A percentile compares a stretch with the other conserved stretches of the same genome.
phyloP scores from a whole-genome alignment of 1,140 invertebrate species.

The Trachelipus rathkii region DNA sequence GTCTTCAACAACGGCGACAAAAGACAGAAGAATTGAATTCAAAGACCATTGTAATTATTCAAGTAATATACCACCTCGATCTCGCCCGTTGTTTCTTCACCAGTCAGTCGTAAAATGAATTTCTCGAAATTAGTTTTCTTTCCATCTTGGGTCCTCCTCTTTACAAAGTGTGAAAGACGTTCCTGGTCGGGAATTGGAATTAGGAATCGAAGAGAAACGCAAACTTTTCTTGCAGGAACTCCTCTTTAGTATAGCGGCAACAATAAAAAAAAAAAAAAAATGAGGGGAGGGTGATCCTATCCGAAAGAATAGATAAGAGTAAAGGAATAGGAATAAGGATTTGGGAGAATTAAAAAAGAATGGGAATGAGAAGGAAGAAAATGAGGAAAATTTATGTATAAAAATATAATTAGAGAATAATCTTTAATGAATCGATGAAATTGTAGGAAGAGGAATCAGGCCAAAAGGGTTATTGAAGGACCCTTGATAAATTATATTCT shows the following conservation, averaged over 20 bases:
- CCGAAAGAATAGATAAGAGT: too few relatives aligned
- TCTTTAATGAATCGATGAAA: too few relatives aligned
- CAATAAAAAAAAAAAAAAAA: neutral
- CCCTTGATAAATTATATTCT: too few relatives aligned
- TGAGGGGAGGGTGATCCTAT: neutral
- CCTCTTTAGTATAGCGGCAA: neutral
- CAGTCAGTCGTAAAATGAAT: conserved; percentile 10
- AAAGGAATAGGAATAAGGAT: neutral
- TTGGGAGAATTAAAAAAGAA: neutral
- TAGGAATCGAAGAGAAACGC: neutral
- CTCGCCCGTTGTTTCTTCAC: neutral
- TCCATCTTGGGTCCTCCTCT: neutral
- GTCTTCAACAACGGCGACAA: too few relatives aligned
- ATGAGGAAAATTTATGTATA: neutral
- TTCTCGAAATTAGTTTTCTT: conserved; percentile 5
- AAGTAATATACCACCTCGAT: neutral
- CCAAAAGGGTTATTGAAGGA: too few relatives aligned
- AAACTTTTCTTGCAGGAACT: too few relatives aligned
- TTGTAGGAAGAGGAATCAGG: too few relatives aligned
- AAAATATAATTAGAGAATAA: too few relatives aligned
- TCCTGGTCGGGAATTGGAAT: conserved; percentile 6
- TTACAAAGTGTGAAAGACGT: conserved; percentile 1
- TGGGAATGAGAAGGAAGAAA: neutral
- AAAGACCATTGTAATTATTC: conserved; percentile 3
- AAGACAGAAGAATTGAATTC: neutral